Evolutionary conservation across 2,888 invertebrate species (phyloP).

Genomic region (Lingula anatina): DNA sequence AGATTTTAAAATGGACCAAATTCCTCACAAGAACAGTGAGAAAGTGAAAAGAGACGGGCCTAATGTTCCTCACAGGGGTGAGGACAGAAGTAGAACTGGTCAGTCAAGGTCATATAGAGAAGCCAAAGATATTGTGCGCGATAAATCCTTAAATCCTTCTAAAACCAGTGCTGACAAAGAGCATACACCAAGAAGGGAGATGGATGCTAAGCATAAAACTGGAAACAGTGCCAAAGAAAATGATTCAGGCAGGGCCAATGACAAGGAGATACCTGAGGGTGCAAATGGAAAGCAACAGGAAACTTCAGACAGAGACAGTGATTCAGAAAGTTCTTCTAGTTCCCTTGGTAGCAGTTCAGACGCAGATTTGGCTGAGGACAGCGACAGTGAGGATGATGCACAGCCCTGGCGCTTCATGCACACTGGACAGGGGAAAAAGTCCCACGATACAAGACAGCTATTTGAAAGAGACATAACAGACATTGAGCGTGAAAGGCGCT

Average conservation of each 20-base stretch:
- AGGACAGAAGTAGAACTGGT: too few species aligned
- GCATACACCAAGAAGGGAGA: constrained; percentile 1
- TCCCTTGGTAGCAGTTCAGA: background rate
- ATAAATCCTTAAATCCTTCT: too few species aligned
- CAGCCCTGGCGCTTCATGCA: constrained; percentile 11
- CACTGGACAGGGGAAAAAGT: constrained; percentile 19
- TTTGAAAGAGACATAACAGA: constrained; percentile 19
- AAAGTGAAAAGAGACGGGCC: too few species aligned
- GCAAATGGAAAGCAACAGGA: background rate
- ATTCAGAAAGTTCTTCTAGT: background rate
- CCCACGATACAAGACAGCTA: constrained; percentile 16
- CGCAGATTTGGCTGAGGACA: constrained; percentile 9
- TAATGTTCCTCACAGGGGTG: too few species aligned
- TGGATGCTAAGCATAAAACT: background rate
- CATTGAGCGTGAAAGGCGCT: constrained; percentile 19
- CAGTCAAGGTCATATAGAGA: too few species aligned
- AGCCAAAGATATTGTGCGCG: too few species aligned
- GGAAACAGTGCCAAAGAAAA: background rate
- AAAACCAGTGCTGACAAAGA: too few species aligned
- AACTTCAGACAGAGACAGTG: constrained; percentile 1
- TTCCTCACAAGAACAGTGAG: too few species aligned
- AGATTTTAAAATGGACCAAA: too few species aligned
- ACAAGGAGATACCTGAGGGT: background rate
- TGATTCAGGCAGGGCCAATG: background rate
- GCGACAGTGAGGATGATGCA: constrained; percentile 23